Evolutionary conservation across 2,888 invertebrate species (phyloP).

Genomic region (Aromia moschata): DNA sequence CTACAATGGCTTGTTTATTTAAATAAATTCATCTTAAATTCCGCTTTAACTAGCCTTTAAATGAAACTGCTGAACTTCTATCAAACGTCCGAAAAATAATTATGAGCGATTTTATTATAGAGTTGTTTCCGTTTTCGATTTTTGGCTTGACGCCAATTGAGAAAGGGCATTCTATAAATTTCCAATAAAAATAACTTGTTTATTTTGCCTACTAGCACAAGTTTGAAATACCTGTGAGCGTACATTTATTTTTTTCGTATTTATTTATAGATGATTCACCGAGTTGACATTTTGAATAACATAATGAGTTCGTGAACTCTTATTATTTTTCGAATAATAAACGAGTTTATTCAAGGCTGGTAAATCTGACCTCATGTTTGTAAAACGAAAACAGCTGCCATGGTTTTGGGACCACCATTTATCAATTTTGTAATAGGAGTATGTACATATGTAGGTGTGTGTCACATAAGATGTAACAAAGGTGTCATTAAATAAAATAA

Average conservation of each 20-base stretch:
- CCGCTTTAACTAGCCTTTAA: not conserved
- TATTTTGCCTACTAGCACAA: slow-evolving; percentile 28
- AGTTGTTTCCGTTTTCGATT: not conserved
- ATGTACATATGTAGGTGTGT: too few species aligned
- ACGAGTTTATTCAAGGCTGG: not conserved
- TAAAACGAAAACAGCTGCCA: too few species aligned
- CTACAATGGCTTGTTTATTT: not conserved
- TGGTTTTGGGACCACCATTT: too few species aligned
- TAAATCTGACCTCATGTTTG: too few species aligned
- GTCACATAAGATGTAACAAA: too few species aligned
- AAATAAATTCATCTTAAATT: not conserved
- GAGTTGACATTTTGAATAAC: slow-evolving; percentile 12
- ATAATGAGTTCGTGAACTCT: slow-evolving; percentile 14
- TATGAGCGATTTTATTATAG: not conserved
- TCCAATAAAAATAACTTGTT: slow-evolving; percentile 19
- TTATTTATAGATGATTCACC: slow-evolving; percentile 26
- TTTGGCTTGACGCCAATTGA: slow-evolving; percentile 1
- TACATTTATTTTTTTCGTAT: slow-evolving; percentile 18
- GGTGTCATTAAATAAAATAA: too few species aligned
- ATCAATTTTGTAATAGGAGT: too few species aligned
- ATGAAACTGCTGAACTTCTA: too few species aligned
- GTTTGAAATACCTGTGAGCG: slow-evolving; percentile 27
- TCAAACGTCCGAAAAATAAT: not conserved
- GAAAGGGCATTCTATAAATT: slow-evolving; percentile 8
- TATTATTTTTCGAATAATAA: slow-evolving; percentile 1